Evolutionary conservation across 2,797 vertebrate species (phyloP).

Genomic region (Caiman crocodilus): DNA sequence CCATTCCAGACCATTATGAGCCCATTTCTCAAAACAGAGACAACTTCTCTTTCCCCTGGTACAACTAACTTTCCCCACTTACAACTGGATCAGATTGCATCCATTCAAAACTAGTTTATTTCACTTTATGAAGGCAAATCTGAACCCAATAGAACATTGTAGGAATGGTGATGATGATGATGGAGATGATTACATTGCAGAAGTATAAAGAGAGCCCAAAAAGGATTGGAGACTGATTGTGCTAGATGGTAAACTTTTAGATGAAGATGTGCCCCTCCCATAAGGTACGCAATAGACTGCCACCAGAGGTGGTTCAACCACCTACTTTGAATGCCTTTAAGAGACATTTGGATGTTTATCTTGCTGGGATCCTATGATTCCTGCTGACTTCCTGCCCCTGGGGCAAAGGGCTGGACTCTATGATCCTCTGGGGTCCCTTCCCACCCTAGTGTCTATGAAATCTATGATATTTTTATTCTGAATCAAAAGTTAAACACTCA

Average conservation of each 20-base stretch:
- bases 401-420: no score
- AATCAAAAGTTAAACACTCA: background rate
- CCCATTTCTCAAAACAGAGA: background rate
- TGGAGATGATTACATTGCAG: background rate
- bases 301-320: no score
- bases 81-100: constrained; percentile 18
- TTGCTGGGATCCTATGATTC: no score
- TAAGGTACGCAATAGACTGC: no score
- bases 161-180: background rate
- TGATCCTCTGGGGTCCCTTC: no score
- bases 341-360: no score
- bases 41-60: constrained; percentile 14
- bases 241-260: background rate
- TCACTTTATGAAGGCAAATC: background rate
- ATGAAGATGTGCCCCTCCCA: background rate
- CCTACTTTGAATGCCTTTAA: no score
- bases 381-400: no score
- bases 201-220: background rate
- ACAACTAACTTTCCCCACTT: background rate
- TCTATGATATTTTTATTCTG: background rate
- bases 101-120: constrained; percentile 44
- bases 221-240: background rate
- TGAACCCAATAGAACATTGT: background rate
- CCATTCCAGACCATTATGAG: background rate
- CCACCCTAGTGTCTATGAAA: no score